phyloP scores from a whole-genome alignment of 1,140 invertebrate genomes.

The Watersipora subatra region DNA sequence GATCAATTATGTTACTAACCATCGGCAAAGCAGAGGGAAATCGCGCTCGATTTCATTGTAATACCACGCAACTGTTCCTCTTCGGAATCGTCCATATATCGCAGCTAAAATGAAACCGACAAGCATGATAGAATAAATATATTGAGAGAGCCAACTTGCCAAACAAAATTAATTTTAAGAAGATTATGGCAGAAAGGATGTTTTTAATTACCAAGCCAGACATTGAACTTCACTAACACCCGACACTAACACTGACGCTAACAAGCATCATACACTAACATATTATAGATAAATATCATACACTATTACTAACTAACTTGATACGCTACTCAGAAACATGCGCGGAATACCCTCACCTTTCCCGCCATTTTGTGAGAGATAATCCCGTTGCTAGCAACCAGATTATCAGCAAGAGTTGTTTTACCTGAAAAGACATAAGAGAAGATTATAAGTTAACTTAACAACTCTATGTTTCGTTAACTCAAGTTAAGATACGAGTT shows the following conservation, averaged over 20 bases:
- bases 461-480: not conserved
- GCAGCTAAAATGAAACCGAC: too few species aligned
- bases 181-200: too few species aligned
- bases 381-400: constrained; percentile 90
- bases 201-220: not conserved
- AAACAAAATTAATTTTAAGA: too few species aligned
- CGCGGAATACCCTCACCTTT: constrained; percentile 45
- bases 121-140: constrained; percentile 3
- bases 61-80: constrained; percentile 95
- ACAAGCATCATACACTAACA: too few species aligned
- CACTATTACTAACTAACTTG: too few species aligned
- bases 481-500: not conserved
- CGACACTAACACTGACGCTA: too few species aligned
- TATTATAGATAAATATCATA: too few species aligned
- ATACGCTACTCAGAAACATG: too few species aligned
- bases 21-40: constrained; percentile 60
- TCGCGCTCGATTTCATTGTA: constrained; percentile 97
- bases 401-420: constrained; percentile 86
- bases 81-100: constrained; percentile 81
- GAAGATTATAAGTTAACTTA: not conserved
- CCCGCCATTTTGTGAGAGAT: constrained; percentile 82
- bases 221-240: not conserved
- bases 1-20: too few species aligned
- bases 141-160: constrained; percentile 5
- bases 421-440: constrained; percentile 50